phyloP scores from a whole-genome alignment of 2,888 invertebrate genomes.

The Conistra vaccinii region DNA sequence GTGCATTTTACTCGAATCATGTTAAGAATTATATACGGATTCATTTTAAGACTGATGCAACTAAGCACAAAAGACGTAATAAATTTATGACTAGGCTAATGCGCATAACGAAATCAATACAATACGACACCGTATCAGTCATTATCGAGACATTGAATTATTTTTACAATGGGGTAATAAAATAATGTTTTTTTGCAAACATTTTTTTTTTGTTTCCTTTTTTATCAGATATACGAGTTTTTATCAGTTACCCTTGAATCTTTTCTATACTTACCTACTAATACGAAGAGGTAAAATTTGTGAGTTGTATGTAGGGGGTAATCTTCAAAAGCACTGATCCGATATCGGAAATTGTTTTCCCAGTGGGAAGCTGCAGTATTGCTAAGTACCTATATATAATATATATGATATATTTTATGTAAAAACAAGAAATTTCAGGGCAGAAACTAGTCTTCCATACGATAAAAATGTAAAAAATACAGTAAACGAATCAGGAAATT shows the following conservation, averaged over 20 bases:
- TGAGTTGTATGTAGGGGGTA: neutral
- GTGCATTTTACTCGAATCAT: neutral
- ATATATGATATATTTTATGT: neutral
- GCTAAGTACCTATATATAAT: too few species aligned
- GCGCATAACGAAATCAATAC: constrained; percentile 16
- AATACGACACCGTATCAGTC: constrained; percentile 14
- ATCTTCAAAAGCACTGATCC: neutral
- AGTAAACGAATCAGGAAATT: constrained; percentile 3
- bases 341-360: neutral
- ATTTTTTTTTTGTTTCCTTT: neutral
- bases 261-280: neutral
- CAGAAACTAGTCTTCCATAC: neutral
- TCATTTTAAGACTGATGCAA: neutral
- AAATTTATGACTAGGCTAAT: neutral
- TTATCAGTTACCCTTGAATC: neutral
- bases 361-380: neutral
- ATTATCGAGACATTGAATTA: constrained; percentile 8
- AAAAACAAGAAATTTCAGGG: neutral
- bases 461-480: neutral
- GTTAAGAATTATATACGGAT: neutral
- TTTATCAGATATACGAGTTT: neutral
- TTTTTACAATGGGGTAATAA: neutral
- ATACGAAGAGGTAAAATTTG: neutral
- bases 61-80: too few species aligned
- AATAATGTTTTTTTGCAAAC: neutral